phyloP scores from a whole-genome alignment of 2,113 vertebrate genomes.

The Grammomys dolichurus region DNA sequence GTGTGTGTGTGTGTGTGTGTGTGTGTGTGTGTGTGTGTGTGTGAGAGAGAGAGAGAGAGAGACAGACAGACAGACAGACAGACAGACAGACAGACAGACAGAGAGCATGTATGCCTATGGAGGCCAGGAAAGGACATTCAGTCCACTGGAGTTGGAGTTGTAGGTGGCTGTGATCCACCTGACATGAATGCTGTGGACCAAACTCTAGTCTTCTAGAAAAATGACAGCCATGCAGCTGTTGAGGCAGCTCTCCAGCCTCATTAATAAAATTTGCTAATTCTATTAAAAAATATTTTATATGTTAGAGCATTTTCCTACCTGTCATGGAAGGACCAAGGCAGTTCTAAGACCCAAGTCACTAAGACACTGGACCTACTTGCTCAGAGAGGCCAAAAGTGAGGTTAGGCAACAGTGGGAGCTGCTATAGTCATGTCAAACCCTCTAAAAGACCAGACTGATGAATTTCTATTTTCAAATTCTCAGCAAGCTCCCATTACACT shows the following conservation, averaged over 20 bases:
- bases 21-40: neutral
- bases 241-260: neutral
- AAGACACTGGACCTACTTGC: neutral
- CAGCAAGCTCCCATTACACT: neutral
- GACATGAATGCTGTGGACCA: neutral
- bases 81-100: too few relatives aligned
- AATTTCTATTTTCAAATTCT: conserved; percentile 46
- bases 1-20: neutral
- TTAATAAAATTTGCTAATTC: neutral
- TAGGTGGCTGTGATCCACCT: neutral
- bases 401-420: neutral
- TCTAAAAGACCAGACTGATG: neutral
- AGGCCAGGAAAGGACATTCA: neutral
- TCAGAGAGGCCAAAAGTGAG: neutral
- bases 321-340: neutral
- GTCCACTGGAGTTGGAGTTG: neutral
- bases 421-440: neutral
- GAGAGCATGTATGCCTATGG: neutral
- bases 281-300: neutral
- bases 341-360: neutral
- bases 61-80: too few relatives aligned
- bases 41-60: too few relatives aligned
- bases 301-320: conserved; percentile 6
- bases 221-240: neutral
- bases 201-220: neutral